Evolutionary conservation across 2,113 vertebrate species (phyloP).

Genomic region (Salvelinus sp.): DNA sequence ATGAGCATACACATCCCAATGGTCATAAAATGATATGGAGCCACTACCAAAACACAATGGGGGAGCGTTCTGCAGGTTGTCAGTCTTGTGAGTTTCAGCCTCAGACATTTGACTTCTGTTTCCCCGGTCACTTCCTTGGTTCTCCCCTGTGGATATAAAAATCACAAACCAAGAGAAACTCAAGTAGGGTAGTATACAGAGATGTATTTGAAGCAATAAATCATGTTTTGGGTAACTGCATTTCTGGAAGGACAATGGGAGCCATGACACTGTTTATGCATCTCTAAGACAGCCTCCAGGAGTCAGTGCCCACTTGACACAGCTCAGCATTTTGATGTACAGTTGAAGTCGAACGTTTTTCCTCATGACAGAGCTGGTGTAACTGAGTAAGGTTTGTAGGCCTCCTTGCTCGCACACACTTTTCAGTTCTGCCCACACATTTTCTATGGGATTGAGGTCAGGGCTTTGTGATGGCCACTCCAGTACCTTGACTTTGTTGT

Average conservation of each 20-base stretch:
- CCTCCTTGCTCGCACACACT: no score
- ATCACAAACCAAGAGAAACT: background rate
- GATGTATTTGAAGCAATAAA: slow-evolving; percentile 14
- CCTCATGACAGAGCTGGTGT: no score
- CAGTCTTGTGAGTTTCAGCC: slow-evolving; percentile 4
- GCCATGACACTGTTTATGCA: slow-evolving; percentile 1
- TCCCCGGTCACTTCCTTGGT: slow-evolving; percentile 17
- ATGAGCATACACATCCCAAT: slow-evolving; percentile 29
- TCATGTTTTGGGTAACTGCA: slow-evolving; percentile 25
- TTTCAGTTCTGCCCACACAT: no score
- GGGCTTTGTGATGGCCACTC: no score
- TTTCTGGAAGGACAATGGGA: slow-evolving; percentile 30
- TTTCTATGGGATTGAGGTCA: no score
- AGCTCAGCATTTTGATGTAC: slow-evolving; percentile 38
- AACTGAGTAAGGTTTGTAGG: no score
- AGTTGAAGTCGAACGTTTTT: no score
- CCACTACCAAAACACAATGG: background rate
- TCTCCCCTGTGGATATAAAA: background rate
- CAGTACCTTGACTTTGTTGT: no score
- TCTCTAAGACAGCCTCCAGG: slow-evolving; percentile 19
- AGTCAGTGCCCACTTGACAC: slow-evolving; percentile 53
- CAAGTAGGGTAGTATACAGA: background rate
- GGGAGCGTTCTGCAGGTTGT: slow-evolving; percentile 8
- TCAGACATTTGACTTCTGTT: slow-evolving; percentile 23
- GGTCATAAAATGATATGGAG: slow-evolving; percentile 33